A percentile compares a stretch with the other conserved stretches of the same genome.
phyloP scores from a whole-genome alignment of 2,888 invertebrate genomes.

The Sarcophaga subvicina region DNA sequence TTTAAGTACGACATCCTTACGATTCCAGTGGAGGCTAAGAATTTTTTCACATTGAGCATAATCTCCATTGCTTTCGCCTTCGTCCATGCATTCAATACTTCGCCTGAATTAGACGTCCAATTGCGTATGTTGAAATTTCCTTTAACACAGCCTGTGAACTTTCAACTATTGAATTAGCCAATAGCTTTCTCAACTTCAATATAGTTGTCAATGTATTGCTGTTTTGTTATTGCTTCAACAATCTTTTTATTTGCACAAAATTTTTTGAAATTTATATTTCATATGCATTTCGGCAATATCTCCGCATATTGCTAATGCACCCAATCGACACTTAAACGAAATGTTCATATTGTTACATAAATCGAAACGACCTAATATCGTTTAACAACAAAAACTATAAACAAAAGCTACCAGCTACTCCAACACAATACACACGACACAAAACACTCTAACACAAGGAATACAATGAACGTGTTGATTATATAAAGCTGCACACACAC shows the following conservation, averaged over 20 bases:
- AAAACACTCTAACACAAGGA: no score
- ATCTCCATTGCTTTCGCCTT: not conserved
- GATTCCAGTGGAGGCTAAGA: not conserved
- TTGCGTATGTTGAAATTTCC: not conserved
- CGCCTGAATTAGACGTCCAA: not conserved
- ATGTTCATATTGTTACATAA: no score
- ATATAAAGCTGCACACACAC: no score
- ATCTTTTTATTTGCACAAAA: not conserved
- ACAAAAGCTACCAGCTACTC: no score
- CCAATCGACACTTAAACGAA: slow-evolving; percentile 6
- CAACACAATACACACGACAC: no score
- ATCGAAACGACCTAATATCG: no score
- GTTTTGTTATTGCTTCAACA: not conserved
- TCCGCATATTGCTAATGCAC: slow-evolving; percentile 2
- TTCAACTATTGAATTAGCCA: not conserved
- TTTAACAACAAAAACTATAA: no score
- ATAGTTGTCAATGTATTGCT: not conserved
- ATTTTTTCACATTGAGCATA: not conserved
- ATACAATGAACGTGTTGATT: no score
- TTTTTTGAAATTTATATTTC: not conserved
- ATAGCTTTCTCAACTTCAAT: not conserved
- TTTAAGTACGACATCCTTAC: not conserved
- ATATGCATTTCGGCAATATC: slow-evolving; percentile 19
- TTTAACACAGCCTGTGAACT: not conserved
- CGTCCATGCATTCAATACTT: not conserved